phyloP scores from a whole-genome alignment of 2,888 invertebrate species.

The Agriotes lineatus region DNA sequence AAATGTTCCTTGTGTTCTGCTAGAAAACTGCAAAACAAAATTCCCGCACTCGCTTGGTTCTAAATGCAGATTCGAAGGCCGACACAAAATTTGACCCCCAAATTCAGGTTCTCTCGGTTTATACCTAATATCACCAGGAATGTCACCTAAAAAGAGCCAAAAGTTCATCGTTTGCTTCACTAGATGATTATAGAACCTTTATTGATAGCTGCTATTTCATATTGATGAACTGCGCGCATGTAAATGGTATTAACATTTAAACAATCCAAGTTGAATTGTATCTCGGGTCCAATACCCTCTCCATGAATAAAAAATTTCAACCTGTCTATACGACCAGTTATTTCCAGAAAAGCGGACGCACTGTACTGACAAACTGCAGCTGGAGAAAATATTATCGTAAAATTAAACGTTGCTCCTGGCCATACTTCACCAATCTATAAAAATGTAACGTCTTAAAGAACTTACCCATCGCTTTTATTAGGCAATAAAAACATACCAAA shows the following conservation, averaged over 20 bases:
- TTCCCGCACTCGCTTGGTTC: slow-evolving; percentile 68
- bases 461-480: too few species aligned
- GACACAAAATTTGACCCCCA: slow-evolving; percentile 70
- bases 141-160: slow-evolving; percentile 70
- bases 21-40: slow-evolving; percentile 71
- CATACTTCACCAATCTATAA: slow-evolving; percentile 71
- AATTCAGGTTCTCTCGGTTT: slow-evolving; percentile 68
- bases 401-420: slow-evolving; percentile 69
- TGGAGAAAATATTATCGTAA: slow-evolving; percentile 71
- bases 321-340: slow-evolving; percentile 70
- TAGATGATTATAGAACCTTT: slow-evolving; percentile 69
- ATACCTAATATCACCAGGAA: slow-evolving; percentile 71
- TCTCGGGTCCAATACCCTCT: slow-evolving; percentile 70
- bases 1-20: slow-evolving; percentile 72
- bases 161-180: too few species aligned
- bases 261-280: slow-evolving; percentile 70
- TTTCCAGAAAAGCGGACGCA: slow-evolving; percentile 70
- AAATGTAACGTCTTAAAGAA: neutral
- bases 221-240: slow-evolving; percentile 71
- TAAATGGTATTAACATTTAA: slow-evolving; percentile 72
- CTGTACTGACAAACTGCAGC: slow-evolving; percentile 68
- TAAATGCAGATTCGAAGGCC: slow-evolving; percentile 67
- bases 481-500: slow-evolving; percentile 56
- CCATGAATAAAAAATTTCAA: slow-evolving; percentile 69
- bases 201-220: slow-evolving; percentile 72